phyloP scores from a whole-genome alignment of 2,113 vertebrate species.

The Corapipo altera region DNA sequence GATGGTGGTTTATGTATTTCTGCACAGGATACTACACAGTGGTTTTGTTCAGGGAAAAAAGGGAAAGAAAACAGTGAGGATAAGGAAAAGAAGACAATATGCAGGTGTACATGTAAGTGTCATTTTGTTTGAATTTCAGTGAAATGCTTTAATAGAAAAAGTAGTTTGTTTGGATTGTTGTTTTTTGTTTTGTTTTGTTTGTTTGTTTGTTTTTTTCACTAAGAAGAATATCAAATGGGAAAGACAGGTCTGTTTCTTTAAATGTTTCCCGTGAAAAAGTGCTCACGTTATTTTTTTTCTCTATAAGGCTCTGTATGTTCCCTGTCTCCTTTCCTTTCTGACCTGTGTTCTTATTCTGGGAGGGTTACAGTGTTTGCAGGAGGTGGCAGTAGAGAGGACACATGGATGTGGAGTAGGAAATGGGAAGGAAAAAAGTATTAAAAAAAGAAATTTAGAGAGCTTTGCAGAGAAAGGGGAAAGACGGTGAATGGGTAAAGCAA shows the following conservation, averaged over 20 bases:
- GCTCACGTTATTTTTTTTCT: neutral
- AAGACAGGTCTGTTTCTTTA: neutral
- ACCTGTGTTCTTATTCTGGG: neutral
- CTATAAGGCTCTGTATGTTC: neutral
- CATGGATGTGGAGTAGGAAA: neutral
- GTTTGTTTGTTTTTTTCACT: neutral
- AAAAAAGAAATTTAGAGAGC: neutral
- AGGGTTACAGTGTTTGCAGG: neutral
- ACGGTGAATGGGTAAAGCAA: neutral
- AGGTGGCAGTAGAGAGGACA: neutral
- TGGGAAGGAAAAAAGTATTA: neutral
- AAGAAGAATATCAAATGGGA: neutral
- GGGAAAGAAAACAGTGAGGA: rapidly evolving
- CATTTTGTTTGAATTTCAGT: neutral
- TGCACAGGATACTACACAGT: neutral
- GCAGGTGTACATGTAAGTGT: rapidly evolving
- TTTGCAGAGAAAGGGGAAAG: neutral
- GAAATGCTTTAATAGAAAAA: neutral
- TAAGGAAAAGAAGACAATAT: neutral
- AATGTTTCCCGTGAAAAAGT: neutral
- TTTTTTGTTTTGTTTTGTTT: neutral
- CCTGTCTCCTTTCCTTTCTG: neutral
- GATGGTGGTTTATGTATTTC: neutral
- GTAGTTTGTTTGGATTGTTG: neutral
- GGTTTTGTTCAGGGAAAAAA: neutral